Evolutionary conservation across 2,113 vertebrate species (phyloP).

Genomic region (Acanthisitta chloris): DNA sequence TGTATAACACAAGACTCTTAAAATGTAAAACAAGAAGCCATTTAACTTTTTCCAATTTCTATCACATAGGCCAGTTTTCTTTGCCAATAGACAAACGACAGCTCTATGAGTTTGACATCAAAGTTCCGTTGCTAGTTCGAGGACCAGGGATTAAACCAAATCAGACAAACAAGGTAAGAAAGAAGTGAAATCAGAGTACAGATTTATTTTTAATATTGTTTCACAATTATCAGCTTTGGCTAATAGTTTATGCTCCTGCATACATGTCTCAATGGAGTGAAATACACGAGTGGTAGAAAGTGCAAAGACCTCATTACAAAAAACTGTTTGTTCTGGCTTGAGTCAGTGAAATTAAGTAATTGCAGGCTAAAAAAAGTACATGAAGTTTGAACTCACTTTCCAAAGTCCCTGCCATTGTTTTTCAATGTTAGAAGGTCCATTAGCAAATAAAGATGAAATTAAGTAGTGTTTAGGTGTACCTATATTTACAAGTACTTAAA

Average conservation of each 20-base stretch:
- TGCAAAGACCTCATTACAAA: background rate
- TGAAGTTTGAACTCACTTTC: background rate
- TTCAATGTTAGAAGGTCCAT: background rate
- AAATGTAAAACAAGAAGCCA: background rate
- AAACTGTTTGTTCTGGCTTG: background rate
- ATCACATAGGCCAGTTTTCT: slow-evolving; percentile 89
- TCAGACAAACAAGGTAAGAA: slow-evolving; percentile 85
- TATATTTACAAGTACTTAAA: background rate
- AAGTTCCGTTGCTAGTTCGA: slow-evolving; percentile 92
- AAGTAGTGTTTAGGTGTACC: background rate
- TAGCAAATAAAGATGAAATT: background rate
- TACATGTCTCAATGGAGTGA: background rate
- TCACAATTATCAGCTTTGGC: background rate
- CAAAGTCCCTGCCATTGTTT: background rate
- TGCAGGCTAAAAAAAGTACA: background rate
- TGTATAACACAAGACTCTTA: background rate
- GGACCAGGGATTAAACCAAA: slow-evolving; percentile 93
- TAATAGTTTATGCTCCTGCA: background rate
- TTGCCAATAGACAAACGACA: slow-evolving; percentile 95
- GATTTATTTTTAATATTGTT: background rate
- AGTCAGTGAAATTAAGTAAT: background rate
- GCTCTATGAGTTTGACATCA: slow-evolving; percentile 97
- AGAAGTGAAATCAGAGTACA: background rate
- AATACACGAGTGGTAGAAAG: background rate
- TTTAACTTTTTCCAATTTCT: background rate